Evolutionary conservation across 30 jellyfish, hydroid and myxozoan species (phyloP).

Genomic region (Catostylus mosaicus): DNA sequence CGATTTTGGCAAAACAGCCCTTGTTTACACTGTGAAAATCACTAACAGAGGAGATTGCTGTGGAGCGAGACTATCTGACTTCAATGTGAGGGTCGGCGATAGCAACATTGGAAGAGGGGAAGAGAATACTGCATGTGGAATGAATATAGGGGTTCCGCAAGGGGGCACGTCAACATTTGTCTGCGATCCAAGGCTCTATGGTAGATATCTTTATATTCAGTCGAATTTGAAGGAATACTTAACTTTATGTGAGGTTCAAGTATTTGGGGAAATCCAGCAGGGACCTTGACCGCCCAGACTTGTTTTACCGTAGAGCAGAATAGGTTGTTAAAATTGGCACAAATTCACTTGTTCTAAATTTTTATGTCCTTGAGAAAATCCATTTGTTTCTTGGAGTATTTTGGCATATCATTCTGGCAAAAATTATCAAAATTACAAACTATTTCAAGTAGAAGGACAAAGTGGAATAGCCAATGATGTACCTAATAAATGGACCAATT

Average conservation of each 20-base stretch:
- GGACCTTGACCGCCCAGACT: too few relatives aligned
- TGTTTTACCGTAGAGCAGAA: too few relatives aligned
- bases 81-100: slow-evolving; percentile 25
- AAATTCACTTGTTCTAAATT: too few relatives aligned
- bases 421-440: too few relatives aligned
- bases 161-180: slow-evolving; percentile 28
- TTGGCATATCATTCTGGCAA: too few relatives aligned
- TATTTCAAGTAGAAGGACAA: too few relatives aligned
- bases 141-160: slow-evolving; percentile 1
- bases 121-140: slow-evolving; percentile 7
- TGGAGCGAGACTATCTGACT: slow-evolving; percentile 31
- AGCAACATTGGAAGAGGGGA: slow-evolving; percentile 22
- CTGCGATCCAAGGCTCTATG: slow-evolving; percentile 19
- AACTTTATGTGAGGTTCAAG: slow-evolving; percentile 28
- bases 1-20: slow-evolving; percentile 50
- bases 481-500: too few relatives aligned
- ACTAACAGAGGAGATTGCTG: slow-evolving; percentile 61
- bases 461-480: too few relatives aligned
- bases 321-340: too few relatives aligned
- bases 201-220: slow-evolving; percentile 20
- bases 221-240: neutral
- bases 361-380: too few relatives aligned
- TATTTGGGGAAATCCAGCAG: slow-evolving; percentile 27
- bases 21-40: slow-evolving; percentile 36
- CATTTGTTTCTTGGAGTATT: too few relatives aligned